Base-by-base conservation (phyloP, 30 jellyfish, hydroid and myxozoan species). In the Aurelia sp. region DNA sequence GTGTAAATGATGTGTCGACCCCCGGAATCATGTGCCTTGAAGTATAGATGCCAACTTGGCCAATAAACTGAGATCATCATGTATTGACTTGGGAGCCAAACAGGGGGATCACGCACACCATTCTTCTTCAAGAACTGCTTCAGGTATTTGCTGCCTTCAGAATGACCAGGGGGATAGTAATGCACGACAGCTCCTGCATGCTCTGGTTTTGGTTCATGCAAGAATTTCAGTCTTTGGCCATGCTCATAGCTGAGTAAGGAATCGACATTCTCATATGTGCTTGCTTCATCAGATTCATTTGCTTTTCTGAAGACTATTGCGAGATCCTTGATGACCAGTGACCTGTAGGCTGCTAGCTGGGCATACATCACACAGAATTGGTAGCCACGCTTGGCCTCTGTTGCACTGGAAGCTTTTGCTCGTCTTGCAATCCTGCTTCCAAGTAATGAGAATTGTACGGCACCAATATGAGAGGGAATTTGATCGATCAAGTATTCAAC, bases 111-210 rank as follows among this genome's bases (percentile, higher is more conserved):
- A 11, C 35, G 50, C 22, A 51, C 52, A 5, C 57, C 57, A 27
- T 48, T 16, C 70, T 44, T 53, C 41, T 73, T n/a, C 70, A 73
- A 47, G 70, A 73, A 73, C n/a, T 48, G 23, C 9, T n/a, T 13
- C 13, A 73, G 30, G 21, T 44, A 67, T 30, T 27, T 19, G 70
- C 84, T 48, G 10, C 37, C 70, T 17, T 73, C 70, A 4, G 84
- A 73, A 51, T 73, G 84, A 66, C 84, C 84, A 37, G 57, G 52
- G 20, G 84, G 84, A 30, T 73, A 53, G 51, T 73, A 73, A 67
- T 73, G 70, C 27, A 73, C 84, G 22, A 73, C 22, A 22, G 84
- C 84, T 0, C 84, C 84, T 47, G 84, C 84, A 44, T 73, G 52
- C 33, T 73, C 48, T 0, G 69, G 71, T 20, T 48, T 67, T 3